phyloP scores from a whole-genome alignment of 2,888 invertebrate genomes.

The Lathronympha strigana region DNA sequence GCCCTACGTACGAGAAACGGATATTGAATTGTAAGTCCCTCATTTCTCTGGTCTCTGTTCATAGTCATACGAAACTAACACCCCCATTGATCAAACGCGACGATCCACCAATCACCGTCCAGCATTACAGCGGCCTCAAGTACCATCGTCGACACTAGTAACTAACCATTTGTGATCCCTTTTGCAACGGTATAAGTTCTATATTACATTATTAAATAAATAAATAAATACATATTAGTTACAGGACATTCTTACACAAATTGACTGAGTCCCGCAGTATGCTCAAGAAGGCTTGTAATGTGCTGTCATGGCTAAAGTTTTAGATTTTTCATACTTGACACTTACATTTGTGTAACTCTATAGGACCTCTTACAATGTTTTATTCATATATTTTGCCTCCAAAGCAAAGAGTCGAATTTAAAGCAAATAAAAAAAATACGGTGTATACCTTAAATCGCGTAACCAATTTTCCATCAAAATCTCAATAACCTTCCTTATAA shows the following conservation, averaged over 20 bases:
- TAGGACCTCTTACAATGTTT: too few relatives aligned
- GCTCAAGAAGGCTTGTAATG: too few relatives aligned
- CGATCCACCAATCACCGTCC: conserved; percentile 28
- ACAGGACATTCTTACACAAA: too few relatives aligned
- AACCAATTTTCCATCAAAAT: neutral
- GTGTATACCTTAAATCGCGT: neutral
- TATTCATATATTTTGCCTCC: too few relatives aligned
- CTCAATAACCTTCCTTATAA: neutral
- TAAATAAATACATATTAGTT: too few relatives aligned
- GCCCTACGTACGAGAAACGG: too few relatives aligned
- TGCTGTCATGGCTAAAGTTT: too few relatives aligned
- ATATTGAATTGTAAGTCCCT: too few relatives aligned
- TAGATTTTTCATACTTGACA: too few relatives aligned
- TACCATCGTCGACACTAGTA: conserved; percentile 46
- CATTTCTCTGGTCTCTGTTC: neutral
- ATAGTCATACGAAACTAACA: conserved; percentile 37
- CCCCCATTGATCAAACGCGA: conserved; percentile 29
- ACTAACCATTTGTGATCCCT: neutral
- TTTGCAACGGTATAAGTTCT: neutral
- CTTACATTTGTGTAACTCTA: too few relatives aligned
- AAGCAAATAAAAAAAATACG: neutral
- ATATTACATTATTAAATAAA: neutral
- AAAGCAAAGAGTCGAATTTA: too few relatives aligned
- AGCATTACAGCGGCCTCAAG: conserved; percentile 61
- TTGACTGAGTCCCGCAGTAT: too few relatives aligned